A percentile compares a stretch with the other conserved stretches of the same genome.
Conservation (phyloP, 30 jellyfish, hydroid and myxozoan species). For the Nemopilema nomurai region DNA sequence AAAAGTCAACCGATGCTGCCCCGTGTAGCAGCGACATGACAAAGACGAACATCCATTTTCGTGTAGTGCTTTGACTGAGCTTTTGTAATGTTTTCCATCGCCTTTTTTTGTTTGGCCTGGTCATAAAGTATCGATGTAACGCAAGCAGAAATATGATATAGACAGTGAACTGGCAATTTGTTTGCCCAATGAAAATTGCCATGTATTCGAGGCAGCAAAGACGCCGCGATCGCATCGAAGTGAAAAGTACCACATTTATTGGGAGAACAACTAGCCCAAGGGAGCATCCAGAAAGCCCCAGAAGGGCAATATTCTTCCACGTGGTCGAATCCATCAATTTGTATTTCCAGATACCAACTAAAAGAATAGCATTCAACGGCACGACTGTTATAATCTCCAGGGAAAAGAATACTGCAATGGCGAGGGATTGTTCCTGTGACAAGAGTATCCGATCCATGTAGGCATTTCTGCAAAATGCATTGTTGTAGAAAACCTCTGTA, state of each 20-base stretch:
- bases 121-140: slow-evolving; percentile 42
- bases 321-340: slow-evolving; percentile 14
- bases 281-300: slow-evolving; percentile 42
- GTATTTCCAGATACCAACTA: slow-evolving; percentile 13
- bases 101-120: slow-evolving; percentile 12
- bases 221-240: background rate
- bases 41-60: background rate
- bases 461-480: slow-evolving; percentile 38
- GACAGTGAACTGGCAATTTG: slow-evolving; percentile 40
- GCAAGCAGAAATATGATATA: slow-evolving; percentile 39
- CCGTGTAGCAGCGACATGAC: slow-evolving; percentile 41
- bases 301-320: slow-evolving; percentile 30
- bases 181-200: slow-evolving; percentile 51
- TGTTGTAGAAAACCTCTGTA: background rate
- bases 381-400: slow-evolving; percentile 2
- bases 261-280: slow-evolving; percentile 38
- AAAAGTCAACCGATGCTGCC: slow-evolving; percentile 42
- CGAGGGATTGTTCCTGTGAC: slow-evolving; percentile 7
- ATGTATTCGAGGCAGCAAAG: slow-evolving; percentile 30
- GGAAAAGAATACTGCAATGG: background rate
- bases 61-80: background rate
- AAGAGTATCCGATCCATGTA: slow-evolving; percentile 30
- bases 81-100: background rate
- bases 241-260: slow-evolving; percentile 26
- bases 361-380: slow-evolving; percentile 22